Evolutionary conservation across 1,140 invertebrate species (phyloP), one percentile per base, ranked within the genome.

Genomic region (Euschistus heros): DNA sequence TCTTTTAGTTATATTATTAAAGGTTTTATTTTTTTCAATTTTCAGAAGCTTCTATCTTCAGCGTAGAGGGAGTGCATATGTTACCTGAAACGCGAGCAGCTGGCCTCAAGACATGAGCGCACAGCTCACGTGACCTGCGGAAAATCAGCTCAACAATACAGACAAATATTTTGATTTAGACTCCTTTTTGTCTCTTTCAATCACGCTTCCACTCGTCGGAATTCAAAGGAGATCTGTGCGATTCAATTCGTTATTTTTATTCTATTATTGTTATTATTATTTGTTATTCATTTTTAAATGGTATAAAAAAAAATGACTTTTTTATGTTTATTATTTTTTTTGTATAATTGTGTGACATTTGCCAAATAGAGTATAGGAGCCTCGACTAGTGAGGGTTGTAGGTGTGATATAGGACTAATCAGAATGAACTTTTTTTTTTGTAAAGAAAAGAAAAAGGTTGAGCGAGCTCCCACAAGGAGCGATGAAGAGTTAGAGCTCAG

Each of bases 21-120:
- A n/a, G n/a, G n/a, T n/a, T 13, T 57, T 57, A 13, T 57, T 26
- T 4, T 57, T 57, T 2, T 10, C 5, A 13, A 50, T 50, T 57
- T 86, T 54, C 84, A 96, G 92, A 92, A 79, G 83, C 89, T 72
- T 94, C 91, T 71, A 92, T 95, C 80, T 94, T 92, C 79, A 91
- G 86, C 72, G 89, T 95, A 74, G 89, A 94, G 78, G 91, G 91
- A 70, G 82, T 92, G 63, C 81, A 82, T 74, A 75, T 91, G 71
- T 82, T 86, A 73, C 82, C 85, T 44, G 89, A 91, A 77, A 77
- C 73, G 71, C 73, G 73, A 74, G 72, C 71, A 27, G 66, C 67
- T 17, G 67, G 75, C 73, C 72, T 77, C 72, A 79, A 78, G 74
- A 76, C 77, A 75, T 78, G 77, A 77, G n/a, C 15, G 15, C 20